Percentiles rank a stretch among this genome's conserved stretches.
These are phyloP conservation scores for Pipistrellus pipistrellus DNA, from an alignment of 2,797 vertebrate species.

Conservation along the genomic window DNA sequence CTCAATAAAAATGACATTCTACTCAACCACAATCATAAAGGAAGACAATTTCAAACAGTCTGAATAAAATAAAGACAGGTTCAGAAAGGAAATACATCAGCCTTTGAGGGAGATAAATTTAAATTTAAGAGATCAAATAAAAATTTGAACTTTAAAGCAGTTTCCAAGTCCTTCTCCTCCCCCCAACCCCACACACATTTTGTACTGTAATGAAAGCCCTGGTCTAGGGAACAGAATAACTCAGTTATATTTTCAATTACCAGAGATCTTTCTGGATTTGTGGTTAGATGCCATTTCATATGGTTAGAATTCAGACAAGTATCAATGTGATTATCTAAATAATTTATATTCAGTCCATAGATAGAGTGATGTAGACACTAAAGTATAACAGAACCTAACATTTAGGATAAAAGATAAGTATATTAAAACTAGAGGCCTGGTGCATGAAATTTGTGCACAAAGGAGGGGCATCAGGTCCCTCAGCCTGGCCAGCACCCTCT, in stretches of 20 bases:
- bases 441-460: too few species aligned
- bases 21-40: background rate
- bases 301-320: background rate
- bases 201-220: background rate
- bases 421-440: background rate
- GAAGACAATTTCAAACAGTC: background rate
- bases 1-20: background rate
- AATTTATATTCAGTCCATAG: background rate
- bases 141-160: background rate
- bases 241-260: background rate
- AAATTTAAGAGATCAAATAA: background rate
- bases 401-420: background rate
- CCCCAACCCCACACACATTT: background rate
- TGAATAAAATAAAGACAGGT: background rate
- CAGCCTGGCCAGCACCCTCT: too few species aligned
- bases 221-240: background rate
- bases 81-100: background rate
- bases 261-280: background rate
- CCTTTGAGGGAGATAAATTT: background rate
- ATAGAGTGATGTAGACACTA: background rate
- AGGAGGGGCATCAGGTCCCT: too few species aligned
- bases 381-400: conserved; percentile 10
- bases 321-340: background rate
- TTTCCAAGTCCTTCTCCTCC: background rate
- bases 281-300: background rate